Evolutionary conservation across 2,888 invertebrate species (phyloP).

Genomic region (Yponomeuta malinellus): DNA sequence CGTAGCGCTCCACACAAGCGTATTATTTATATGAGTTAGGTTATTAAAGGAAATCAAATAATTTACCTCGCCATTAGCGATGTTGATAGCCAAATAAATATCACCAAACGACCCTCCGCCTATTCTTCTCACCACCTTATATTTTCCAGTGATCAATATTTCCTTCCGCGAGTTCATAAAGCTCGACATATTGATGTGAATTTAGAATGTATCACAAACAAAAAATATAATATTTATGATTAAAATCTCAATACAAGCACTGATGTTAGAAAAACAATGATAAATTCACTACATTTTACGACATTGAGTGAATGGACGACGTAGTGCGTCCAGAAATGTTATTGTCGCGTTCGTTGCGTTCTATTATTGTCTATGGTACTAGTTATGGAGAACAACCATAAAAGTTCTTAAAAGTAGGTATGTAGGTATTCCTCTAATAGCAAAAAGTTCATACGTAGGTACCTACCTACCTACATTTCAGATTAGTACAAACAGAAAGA

Average conservation of each 20-base stretch:
- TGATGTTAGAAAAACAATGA: constrained; percentile 45
- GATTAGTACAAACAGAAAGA: too few relatives aligned
- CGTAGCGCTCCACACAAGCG: constrained; percentile 7
- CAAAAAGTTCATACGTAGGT: neutral
- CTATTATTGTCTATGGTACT: neutral
- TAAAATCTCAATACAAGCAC: constrained; percentile 42
- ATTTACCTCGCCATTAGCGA: constrained; percentile 91
- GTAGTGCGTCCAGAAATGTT: constrained; percentile 24
- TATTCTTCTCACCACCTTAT: constrained; percentile 96
- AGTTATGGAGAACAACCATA: neutral
- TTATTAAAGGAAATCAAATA: neutral
- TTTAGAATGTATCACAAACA: neutral
- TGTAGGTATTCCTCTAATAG: too few relatives aligned
- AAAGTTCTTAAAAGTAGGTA: neutral
- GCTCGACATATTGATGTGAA: constrained; percentile 26
- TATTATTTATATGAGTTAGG: constrained; percentile 17
- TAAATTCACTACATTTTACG: constrained; percentile 56
- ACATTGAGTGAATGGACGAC: constrained; percentile 27
- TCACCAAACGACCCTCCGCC: constrained; percentile 99
- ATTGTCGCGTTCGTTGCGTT: neutral
- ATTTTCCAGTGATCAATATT: constrained; percentile 93
- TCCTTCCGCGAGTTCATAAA: constrained; percentile 67
- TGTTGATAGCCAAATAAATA: constrained; percentile 97
- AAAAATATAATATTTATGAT: constrained; percentile 3
- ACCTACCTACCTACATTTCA: too few relatives aligned